phyloP scores from a whole-genome alignment of 2,113 vertebrate genomes.

The Crotalus tigris region DNA sequence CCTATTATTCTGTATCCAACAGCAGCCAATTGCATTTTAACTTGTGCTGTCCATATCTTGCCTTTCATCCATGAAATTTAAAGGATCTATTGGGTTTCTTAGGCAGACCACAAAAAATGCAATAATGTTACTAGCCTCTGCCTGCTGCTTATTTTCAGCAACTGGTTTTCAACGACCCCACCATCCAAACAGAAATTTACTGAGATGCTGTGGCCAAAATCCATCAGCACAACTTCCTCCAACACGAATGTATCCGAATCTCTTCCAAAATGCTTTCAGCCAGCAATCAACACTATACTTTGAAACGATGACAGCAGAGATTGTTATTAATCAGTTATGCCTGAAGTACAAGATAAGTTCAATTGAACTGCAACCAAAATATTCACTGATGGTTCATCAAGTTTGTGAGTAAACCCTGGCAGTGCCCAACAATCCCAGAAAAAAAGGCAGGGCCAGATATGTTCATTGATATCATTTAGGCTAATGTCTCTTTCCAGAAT shows the following conservation, averaged over 20 bases:
- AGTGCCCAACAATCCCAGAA: not conserved
- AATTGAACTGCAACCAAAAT: not conserved
- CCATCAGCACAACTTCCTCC: not conserved
- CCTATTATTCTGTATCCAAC: no score
- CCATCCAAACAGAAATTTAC: not conserved
- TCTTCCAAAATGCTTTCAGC: not conserved
- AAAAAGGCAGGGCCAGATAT: not conserved
- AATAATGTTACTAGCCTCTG: not conserved
- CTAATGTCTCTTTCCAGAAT: not conserved
- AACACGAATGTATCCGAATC: not conserved
- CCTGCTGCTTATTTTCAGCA: not conserved
- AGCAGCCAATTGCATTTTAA: not conserved
- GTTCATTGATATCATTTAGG: not conserved
- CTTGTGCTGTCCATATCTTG: not conserved
- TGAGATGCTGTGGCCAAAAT: no score
- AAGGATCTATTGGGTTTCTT: not conserved
- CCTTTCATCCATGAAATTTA: not conserved
- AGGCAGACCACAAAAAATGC: not conserved
- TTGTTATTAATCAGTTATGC: not conserved
- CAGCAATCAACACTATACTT: not conserved
- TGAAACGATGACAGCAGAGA: not conserved
- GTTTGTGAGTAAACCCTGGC: not conserved
- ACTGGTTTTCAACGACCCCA: not conserved
- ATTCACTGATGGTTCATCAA: not conserved
- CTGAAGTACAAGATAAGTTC: not conserved